Evolutionary conservation across 2,888 invertebrate genomes (phyloP).

Genomic region (Troides oblongomaculatus): DNA sequence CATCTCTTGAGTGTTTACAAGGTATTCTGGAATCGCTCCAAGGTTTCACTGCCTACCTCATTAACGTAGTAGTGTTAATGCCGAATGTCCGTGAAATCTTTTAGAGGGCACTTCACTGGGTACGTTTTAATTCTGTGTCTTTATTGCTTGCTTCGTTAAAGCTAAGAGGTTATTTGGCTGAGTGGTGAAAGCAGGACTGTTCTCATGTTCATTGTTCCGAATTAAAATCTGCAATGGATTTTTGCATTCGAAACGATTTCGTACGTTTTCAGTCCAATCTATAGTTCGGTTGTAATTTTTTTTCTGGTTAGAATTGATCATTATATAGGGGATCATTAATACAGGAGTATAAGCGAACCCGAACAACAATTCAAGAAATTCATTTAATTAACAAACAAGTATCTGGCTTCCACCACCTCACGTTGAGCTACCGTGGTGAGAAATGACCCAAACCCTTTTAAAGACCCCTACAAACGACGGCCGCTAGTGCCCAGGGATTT

Average conservation of each 20-base stretch:
- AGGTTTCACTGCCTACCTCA: constrained; percentile 67
- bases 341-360: too few relatives aligned
- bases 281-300: not conserved
- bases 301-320: not conserved
- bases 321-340: too few relatives aligned
- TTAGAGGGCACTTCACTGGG: constrained; percentile 60
- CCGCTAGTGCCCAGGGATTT: too few relatives aligned
- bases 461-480: too few relatives aligned
- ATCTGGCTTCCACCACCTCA: too few relatives aligned
- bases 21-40: constrained; percentile 67
- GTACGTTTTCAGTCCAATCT: constrained; percentile 5
- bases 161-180: constrained; percentile 69
- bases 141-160: constrained; percentile 68
- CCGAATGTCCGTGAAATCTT: constrained; percentile 70
- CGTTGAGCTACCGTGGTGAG: too few relatives aligned
- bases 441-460: too few relatives aligned
- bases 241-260: constrained; percentile 10
- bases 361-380: too few relatives aligned
- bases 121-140: constrained; percentile 65
- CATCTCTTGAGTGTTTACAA: constrained; percentile 54
- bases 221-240: constrained; percentile 19
- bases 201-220: constrained; percentile 26
- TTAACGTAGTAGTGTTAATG: constrained; percentile 70
- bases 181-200: constrained; percentile 42
- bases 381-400: too few relatives aligned